These are phyloP conservation scores for Baronia brevicornis DNA, from an alignment of 2,888 invertebrate genomes.

Conservation along the genomic window DNA sequence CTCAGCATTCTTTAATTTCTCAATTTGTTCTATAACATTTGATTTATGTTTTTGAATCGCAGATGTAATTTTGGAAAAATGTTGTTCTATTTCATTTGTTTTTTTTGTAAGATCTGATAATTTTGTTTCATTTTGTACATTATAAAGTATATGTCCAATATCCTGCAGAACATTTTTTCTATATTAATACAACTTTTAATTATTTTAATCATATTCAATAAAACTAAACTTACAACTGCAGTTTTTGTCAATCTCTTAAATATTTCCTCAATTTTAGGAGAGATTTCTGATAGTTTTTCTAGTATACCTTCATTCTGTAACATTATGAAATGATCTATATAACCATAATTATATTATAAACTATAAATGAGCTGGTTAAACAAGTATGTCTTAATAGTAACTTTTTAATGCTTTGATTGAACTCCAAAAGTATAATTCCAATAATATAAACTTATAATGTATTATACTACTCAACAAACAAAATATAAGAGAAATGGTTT, in stretches of 20 bases:
- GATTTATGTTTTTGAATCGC: slow-evolving; percentile 70
- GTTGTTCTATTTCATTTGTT: slow-evolving; percentile 55
- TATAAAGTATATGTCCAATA: slow-evolving; percentile 50
- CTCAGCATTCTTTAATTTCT: slow-evolving; percentile 40
- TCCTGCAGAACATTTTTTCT: too few relatives aligned
- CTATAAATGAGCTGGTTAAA: too few relatives aligned
- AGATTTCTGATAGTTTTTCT: slow-evolving; percentile 38
- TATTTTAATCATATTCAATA: slow-evolving; percentile 7
- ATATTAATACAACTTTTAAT: slow-evolving; percentile 12
- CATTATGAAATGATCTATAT: not conserved
- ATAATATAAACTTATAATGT: too few relatives aligned
- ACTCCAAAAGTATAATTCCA: too few relatives aligned
- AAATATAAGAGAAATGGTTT: too few relatives aligned
- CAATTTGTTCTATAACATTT: slow-evolving; percentile 46
- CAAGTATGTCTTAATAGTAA: too few relatives aligned
- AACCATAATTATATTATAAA: not conserved
- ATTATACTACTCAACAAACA: too few relatives aligned
- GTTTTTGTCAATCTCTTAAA: slow-evolving; percentile 59
- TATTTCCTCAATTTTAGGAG: slow-evolving; percentile 55
- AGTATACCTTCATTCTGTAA: slow-evolving; percentile 52
- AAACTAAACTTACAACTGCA: slow-evolving; percentile 49
- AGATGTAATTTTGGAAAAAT: slow-evolving; percentile 69
- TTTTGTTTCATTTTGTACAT: slow-evolving; percentile 43
- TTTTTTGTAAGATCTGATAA: slow-evolving; percentile 35
- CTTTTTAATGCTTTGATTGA: too few relatives aligned